Conservation (phyloP, 2,797 vertebrate species). For the Anniella stebbinsi region DNA sequence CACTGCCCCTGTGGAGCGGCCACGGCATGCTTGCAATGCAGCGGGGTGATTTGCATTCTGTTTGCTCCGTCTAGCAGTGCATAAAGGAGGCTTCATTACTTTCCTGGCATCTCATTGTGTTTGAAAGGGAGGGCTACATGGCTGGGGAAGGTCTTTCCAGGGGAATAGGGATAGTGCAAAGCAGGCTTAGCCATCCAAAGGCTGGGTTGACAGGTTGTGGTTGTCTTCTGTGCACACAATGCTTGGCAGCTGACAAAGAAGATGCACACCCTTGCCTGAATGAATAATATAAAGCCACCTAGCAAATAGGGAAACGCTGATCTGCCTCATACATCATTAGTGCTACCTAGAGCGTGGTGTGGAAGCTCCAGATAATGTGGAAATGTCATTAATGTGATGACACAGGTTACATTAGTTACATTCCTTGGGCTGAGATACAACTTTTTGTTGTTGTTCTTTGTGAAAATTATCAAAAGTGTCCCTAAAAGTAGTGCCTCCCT, state of each 20-base stretch:
- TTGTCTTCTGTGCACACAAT: fast-evolving
- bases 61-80: background rate
- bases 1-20: fast-evolving
- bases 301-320: background rate
- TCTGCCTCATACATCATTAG: background rate
- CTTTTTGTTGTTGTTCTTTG: background rate
- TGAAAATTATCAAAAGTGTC: background rate
- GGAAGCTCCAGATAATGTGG: background rate
- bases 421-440: background rate
- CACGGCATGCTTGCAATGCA: background rate
- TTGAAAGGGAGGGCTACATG: background rate
- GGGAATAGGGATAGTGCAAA: fast-evolving
- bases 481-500: background rate
- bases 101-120: background rate
- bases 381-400: background rate
- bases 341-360: background rate
- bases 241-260: background rate
- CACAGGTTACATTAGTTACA: background rate
- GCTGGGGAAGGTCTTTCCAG: background rate
- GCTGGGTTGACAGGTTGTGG: fast-evolving
- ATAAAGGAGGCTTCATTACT: conserved; percentile 26
- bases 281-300: background rate
- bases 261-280: background rate
- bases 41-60: background rate
- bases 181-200: background rate